phyloP scores from a whole-genome alignment of 2,888 invertebrate species.

The Scaptomyza reducta region DNA sequence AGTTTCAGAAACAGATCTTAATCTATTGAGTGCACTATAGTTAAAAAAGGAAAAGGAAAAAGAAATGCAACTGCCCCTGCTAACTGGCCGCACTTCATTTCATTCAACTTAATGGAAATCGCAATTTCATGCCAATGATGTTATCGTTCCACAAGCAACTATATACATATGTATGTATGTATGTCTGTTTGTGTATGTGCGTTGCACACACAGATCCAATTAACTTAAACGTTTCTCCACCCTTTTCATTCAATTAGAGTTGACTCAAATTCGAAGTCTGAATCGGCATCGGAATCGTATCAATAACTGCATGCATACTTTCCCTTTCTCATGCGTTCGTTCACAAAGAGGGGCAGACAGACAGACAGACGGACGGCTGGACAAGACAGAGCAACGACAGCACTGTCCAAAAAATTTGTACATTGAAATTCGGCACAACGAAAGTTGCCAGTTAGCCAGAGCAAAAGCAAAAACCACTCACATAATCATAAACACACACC shows the following conservation, averaged over 20 bases:
- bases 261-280: slow-evolving; percentile 9
- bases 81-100: slow-evolving; percentile 21
- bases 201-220: slow-evolving; percentile 53
- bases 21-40: not conserved
- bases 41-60: not conserved
- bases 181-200: not conserved
- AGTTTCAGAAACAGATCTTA: not conserved
- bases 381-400: slow-evolving; percentile 12
- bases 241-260: slow-evolving; percentile 73
- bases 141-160: slow-evolving; percentile 27
- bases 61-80: not conserved
- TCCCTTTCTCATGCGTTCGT: slow-evolving; percentile 68
- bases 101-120: slow-evolving; percentile 18
- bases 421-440: slow-evolving; percentile 78
- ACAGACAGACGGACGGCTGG: not conserved
- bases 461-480: slow-evolving; percentile 12
- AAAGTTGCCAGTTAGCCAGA: slow-evolving; percentile 56
- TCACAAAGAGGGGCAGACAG: not conserved
- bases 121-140: slow-evolving; percentile 34
- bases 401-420: slow-evolving; percentile 57
- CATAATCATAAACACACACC: slow-evolving; percentile 36
- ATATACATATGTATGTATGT: not conserved
- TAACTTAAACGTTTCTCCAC: slow-evolving; percentile 70
- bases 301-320: slow-evolving; percentile 72
- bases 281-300: slow-evolving; percentile 44